Conservation (phyloP, 1,140 invertebrate species). For the Bombus soroeensis region DNA sequence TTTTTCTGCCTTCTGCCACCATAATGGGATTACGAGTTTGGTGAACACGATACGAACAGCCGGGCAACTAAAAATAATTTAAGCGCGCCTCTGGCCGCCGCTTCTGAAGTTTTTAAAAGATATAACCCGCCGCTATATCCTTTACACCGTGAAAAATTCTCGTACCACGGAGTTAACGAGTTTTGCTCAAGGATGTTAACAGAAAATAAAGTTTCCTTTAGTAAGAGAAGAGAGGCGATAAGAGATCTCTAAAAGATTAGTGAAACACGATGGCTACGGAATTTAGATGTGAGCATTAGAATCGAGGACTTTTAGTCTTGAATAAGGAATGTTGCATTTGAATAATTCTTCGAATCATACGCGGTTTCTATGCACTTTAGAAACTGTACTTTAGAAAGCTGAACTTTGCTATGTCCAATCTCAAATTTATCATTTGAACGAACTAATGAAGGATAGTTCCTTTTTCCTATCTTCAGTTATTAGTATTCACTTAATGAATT, state of each 20-base stretch:
- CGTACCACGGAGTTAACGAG: not conserved
- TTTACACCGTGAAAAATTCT: not conserved
- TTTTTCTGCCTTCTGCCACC: not conserved
- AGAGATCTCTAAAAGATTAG: not conserved
- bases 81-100: not conserved
- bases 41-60: not conserved
- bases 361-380: not conserved
- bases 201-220: not conserved
- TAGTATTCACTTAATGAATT: conserved; percentile 4
- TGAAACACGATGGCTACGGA: not conserved
- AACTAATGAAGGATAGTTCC: not conserved
- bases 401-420: not conserved
- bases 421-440: not conserved
- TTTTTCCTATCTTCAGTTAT: not conserved
- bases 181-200: not conserved
- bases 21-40: conserved; percentile 43
- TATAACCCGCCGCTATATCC: not conserved
- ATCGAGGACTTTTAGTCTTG: not conserved
- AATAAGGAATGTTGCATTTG: not conserved
- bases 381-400: not conserved
- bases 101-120: not conserved
- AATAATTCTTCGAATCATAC: not conserved
- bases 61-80: conserved; percentile 26
- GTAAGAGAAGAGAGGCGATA: too few species aligned
- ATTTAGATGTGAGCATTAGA: not conserved